phyloP scores from a whole-genome alignment of 2,113 vertebrate species.

The Indicator maculatus region DNA sequence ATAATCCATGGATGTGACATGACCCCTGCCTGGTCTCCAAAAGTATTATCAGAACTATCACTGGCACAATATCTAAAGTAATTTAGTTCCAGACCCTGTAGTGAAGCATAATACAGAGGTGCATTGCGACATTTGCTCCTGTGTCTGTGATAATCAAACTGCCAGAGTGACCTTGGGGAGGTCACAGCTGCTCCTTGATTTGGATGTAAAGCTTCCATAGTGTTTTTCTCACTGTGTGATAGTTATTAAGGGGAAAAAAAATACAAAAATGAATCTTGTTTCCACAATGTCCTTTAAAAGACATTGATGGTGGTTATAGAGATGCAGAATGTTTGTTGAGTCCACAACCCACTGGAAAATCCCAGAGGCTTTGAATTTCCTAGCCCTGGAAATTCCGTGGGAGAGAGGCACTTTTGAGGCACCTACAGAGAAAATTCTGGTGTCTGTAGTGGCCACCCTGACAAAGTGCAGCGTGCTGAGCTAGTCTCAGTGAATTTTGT shows the following conservation, averaged over 20 bases:
- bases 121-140: constrained; percentile 39
- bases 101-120: not conserved
- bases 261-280: not conserved
- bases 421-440: not conserved
- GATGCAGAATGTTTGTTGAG: not conserved
- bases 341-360: not conserved
- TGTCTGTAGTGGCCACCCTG: not conserved
- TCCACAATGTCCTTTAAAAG: not conserved
- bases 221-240: not conserved
- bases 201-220: constrained; percentile 27
- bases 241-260: not conserved
- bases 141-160: constrained; percentile 47
- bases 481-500: not conserved
- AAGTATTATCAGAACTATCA: constrained; percentile 8
- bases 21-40: constrained; percentile 1
- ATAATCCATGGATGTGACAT: not conserved
- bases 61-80: constrained; percentile 16
- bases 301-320: not conserved
- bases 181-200: constrained; percentile 44
- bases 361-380: not conserved
- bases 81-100: constrained; percentile 30
- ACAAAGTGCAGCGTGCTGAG: not conserved
- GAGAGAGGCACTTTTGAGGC: not conserved
- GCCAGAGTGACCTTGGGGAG: constrained; percentile 35
- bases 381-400: not conserved